A percentile compares a stretch with the other conserved stretches of the same genome.
Conservation (phyloP, 2,888 invertebrate species). For the Escarpia spicata region DNA sequence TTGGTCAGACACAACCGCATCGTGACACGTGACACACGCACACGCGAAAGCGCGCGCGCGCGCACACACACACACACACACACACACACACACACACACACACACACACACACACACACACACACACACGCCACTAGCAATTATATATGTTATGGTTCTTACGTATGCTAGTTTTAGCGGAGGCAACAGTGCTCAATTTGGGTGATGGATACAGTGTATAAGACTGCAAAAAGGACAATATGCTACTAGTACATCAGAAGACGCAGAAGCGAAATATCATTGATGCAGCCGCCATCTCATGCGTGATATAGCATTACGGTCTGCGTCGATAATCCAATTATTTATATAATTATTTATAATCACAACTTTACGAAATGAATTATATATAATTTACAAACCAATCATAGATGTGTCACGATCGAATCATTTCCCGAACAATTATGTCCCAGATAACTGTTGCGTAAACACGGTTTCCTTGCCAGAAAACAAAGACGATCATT, state of each 20-base stretch:
- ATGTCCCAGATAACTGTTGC: background rate
- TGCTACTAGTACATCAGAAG: background rate
- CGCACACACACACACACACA: no score
- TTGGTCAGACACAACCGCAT: background rate
- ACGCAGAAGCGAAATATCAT: background rate
- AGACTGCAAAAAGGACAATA: background rate
- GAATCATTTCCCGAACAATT: background rate
- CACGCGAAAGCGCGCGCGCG: no score
- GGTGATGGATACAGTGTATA: background rate
- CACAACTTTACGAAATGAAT: background rate
- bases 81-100: no score
- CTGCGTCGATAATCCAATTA: background rate
- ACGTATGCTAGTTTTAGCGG: no score
- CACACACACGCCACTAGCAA: no score
- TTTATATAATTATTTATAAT: background rate
- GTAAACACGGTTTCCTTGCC: background rate
- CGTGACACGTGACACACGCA: background rate
- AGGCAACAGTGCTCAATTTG: no score
- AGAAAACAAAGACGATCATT: background rate
- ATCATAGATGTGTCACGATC: background rate
- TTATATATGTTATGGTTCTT: no score
- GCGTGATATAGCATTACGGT: no score
- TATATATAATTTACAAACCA: background rate
- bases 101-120: no score
- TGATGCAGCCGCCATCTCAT: background rate